A percentile compares a stretch with the other conserved stretches of the same genome.
Evolutionary conservation across 2,797 vertebrate genomes (phyloP).

Genomic region (Coranthus polyacanthus): DNA sequence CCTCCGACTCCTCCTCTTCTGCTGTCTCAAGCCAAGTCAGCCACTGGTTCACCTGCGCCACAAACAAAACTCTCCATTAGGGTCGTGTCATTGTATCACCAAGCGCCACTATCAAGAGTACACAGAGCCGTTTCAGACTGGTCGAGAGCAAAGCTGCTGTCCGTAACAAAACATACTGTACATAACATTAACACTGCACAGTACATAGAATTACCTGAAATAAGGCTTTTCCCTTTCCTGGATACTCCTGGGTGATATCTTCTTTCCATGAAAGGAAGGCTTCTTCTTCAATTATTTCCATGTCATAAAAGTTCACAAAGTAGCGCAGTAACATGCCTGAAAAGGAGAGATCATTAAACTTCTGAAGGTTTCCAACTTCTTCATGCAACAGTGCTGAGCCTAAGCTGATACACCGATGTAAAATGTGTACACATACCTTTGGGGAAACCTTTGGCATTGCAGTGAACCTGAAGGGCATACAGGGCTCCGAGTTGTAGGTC

Average conservation of each 20-base stretch:
- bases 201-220: slow-evolving; percentile 90
- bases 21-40: slow-evolving; percentile 99
- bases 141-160: too few relatives aligned
- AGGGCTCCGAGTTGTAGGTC: slow-evolving; percentile 95
- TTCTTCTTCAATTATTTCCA: slow-evolving; percentile 99
- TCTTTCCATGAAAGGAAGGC: slow-evolving; percentile 99
- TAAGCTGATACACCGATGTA: too few relatives aligned
- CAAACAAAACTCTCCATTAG: background rate
- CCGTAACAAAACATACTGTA: too few relatives aligned
- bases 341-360: background rate
- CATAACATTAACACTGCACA: too few relatives aligned
- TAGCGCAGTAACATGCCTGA: slow-evolving; percentile 98
- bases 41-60: slow-evolving; percentile 96
- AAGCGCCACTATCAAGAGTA: too few relatives aligned
- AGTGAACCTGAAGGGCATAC: slow-evolving; percentile 98
- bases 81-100: too few relatives aligned
- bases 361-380: background rate
- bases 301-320: slow-evolving; percentile 98
- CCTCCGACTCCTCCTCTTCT: slow-evolving; percentile 98
- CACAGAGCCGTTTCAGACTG: background rate
- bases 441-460: slow-evolving; percentile 93
- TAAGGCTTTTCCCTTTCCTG: slow-evolving; percentile 99
- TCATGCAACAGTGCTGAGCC: background rate
- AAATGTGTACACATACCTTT: slow-evolving; percentile 86
- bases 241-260: slow-evolving; percentile 98